phyloP scores from a whole-genome alignment of 2,797 vertebrate genomes.

The Dermochelys coriacea region DNA sequence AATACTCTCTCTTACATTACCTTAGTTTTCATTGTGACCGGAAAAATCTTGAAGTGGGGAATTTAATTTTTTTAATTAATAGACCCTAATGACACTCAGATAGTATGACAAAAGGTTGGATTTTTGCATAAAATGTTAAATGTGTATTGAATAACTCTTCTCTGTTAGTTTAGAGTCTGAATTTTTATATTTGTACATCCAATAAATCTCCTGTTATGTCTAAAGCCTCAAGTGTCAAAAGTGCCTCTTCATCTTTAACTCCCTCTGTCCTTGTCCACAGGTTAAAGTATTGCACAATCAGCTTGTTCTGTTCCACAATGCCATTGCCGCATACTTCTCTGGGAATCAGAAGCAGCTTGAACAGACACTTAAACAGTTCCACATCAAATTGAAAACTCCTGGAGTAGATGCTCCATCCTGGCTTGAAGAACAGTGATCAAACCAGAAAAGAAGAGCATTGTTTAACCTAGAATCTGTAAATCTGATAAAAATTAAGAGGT shows the following conservation, averaged over 20 bases:
- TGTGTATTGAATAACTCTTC: conserved; percentile 7
- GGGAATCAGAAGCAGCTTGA: conserved; percentile 99
- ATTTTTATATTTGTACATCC: not conserved
- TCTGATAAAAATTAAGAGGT: conserved; percentile 65
- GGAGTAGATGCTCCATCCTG: conserved; percentile 94
- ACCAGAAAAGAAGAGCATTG: conserved; percentile 49
- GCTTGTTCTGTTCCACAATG: conserved; percentile 98
- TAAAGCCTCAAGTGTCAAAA: not conserved
- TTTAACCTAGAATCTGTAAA: conserved; percentile 61
- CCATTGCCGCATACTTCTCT: conserved; percentile 96
- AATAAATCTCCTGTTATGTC: not conserved
- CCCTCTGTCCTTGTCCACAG: conserved; percentile 78
- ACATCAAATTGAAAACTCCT: conserved; percentile 99
- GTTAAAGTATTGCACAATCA: conserved; percentile 99
- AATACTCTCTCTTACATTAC: not conserved
- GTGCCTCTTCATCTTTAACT: conserved; percentile 26
- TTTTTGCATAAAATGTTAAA: not conserved
- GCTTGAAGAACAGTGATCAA: conserved; percentile 93
- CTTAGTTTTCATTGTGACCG: not conserved
- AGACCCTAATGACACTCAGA: not conserved
- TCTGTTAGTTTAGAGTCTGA: not conserved
- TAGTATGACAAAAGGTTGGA: not conserved
- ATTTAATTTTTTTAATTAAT: not conserved
- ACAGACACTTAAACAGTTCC: conserved; percentile 98
- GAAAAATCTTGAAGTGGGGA: not conserved